Evolutionary conservation across 2,888 invertebrate genomes (phyloP), one percentile per base, ranked within the genome.

Genomic region (Chloroclystis v-ata): DNA sequence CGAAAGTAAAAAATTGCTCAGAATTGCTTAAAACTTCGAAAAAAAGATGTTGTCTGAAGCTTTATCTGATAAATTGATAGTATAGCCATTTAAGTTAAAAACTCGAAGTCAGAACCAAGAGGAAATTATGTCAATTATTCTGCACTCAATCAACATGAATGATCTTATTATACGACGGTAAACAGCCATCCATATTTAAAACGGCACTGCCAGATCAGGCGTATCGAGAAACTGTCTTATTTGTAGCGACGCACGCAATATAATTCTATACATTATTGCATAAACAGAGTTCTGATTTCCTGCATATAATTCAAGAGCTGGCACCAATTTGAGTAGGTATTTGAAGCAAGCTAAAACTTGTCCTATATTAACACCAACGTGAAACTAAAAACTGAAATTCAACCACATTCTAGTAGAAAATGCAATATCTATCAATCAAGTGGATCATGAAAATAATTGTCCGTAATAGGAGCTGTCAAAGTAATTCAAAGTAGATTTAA

Each of bases 381-480:
- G n/a, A n/a, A n/a, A n/a, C n/a, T n/a, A n/a, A n/a, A n/a, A n/a
- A n/a, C n/a, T n/a, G n/a, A n/a, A n/a, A n/a, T n/a, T n/a, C n/a
- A n/a, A n/a, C n/a, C 6, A 12, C 4, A 10, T 29, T 11, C 30
- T 9, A 13, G 13, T 8, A 30, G 9, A 16, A 33, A 16, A 33
- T 10, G 32, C 32, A 33, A n/a, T 10, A 33, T 10, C 13, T 41
- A 42, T 38, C 46, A 53, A 59, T 53, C 54, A 16, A 9, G 6
- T 0, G n/a, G 33, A 54, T 56, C 44, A 55, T 60, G 45, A 59
- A 59, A 60, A 69, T 69, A 71, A 72, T 72, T 71, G 65, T 56
- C 50, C 46, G 54, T 58, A 71, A 70, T 65, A 60, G 62, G 59
- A 60, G 52, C 65, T 71, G 73, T 74, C 69, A 64, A 60, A 57